Percentiles rank a stretch among this genome's conserved stretches.
These are phyloP conservation scores for Acipenser transmontanus DNA, from an alignment of 2,797 vertebrate genomes.

Conservation along the genomic window DNA sequence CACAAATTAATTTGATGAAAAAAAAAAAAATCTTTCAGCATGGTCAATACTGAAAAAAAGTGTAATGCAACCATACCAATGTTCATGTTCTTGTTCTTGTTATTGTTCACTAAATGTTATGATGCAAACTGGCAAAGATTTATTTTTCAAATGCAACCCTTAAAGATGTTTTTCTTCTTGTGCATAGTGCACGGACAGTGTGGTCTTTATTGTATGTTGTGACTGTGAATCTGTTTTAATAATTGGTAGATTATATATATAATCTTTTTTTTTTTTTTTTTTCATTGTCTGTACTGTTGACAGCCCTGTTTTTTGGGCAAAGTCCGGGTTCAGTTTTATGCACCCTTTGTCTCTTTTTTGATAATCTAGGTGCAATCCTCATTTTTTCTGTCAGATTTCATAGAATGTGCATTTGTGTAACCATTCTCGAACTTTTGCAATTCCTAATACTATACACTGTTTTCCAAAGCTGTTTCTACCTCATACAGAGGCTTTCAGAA, in stretches of 20 bases:
- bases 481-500: background rate
- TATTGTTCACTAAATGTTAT: background rate
- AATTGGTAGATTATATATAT: background rate
- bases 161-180: background rate
- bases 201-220: background rate
- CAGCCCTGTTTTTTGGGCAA: background rate
- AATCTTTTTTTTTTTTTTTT: background rate
- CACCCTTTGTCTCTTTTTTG: background rate
- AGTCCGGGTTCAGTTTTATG: background rate
- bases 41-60: background rate
- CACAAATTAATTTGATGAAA: no score
- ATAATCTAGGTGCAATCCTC: background rate
- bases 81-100: background rate
- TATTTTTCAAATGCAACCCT: background rate
- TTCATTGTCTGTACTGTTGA: background rate
- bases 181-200: background rate
- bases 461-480: conserved; percentile 1
- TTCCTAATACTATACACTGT: background rate
- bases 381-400: background rate
- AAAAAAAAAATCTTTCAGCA: no score
- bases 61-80: background rate
- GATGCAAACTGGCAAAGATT: background rate
- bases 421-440: background rate
- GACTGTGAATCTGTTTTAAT: conserved; percentile 4
- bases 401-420: conserved; percentile 3